These are phyloP conservation scores for Lampropteryx suffumata DNA, from an alignment of 2,888 invertebrate species.

Conservation along the genomic window DNA sequence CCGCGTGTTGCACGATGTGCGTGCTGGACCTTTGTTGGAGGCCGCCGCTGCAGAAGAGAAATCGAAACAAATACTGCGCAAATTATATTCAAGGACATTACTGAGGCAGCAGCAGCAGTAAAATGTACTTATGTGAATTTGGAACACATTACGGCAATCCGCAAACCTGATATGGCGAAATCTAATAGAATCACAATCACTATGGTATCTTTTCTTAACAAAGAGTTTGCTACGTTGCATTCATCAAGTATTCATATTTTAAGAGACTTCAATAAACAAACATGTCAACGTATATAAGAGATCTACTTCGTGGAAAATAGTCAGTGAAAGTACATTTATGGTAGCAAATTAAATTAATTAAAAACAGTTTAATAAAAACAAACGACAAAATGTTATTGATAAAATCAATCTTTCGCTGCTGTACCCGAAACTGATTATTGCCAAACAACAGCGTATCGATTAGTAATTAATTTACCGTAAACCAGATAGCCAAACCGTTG, in stretches of 20 bases:
- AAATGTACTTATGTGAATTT: constrained; percentile 15
- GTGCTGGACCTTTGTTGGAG: constrained; percentile 46
- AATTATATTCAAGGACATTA: constrained; percentile 25
- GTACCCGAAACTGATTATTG: constrained; percentile 19
- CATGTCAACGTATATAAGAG: too few relatives aligned
- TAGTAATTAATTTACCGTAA: constrained; percentile 35
- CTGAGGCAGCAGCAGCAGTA: constrained; percentile 25
- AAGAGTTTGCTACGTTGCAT: too few relatives aligned
- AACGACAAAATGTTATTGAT: not conserved
- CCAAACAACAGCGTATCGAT: constrained; percentile 28
- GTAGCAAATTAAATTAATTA: not conserved
- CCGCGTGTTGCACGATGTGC: constrained; percentile 54
- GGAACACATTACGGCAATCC: not conserved
- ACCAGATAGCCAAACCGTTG: constrained; percentile 28
- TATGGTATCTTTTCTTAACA: too few relatives aligned
- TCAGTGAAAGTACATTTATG: too few relatives aligned
- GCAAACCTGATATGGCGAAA: not conserved
- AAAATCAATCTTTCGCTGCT: constrained; percentile 9
- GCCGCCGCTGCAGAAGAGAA: constrained; percentile 73
- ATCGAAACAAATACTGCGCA: constrained; percentile 58
- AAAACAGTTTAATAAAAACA: not conserved
- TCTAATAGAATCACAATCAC: not conserved
- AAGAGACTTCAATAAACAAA: too few relatives aligned
- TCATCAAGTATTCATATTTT: too few relatives aligned
- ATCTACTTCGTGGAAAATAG: too few relatives aligned